Evolutionary conservation across 1,140 invertebrate species (phyloP).

Genomic region (Amyelois transitella): DNA sequence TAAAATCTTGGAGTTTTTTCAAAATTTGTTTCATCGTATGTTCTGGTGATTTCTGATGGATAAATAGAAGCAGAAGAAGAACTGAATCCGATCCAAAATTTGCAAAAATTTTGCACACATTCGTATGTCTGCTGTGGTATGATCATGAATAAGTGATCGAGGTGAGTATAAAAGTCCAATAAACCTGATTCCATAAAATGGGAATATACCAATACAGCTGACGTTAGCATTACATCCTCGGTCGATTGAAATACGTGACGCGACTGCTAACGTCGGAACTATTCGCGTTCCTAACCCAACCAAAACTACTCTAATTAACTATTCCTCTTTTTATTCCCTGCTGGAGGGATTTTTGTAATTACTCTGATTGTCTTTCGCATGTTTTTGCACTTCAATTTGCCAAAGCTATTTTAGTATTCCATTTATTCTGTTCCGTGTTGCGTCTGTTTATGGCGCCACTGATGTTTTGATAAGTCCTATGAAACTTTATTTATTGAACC

Average conservation of each 20-base stretch:
- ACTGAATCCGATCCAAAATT: neutral
- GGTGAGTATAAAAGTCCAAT: neutral
- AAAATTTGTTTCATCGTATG: too few relatives aligned
- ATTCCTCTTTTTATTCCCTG: constrained; percentile 4
- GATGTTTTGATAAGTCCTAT: too few relatives aligned
- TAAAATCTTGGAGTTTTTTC: too few relatives aligned
- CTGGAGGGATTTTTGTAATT: neutral
- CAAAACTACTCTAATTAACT: constrained; percentile 8
- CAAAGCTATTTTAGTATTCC: neutral
- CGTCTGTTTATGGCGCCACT: neutral
- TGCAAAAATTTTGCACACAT: neutral
- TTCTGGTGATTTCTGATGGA: neutral
- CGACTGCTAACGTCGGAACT: constrained; percentile 22
- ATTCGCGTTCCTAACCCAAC: neutral
- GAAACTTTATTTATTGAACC: too few relatives aligned
- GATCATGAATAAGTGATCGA: neutral
- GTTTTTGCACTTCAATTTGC: too few relatives aligned
- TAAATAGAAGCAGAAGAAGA: neutral
- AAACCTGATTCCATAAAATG: neutral
- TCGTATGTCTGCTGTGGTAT: neutral
- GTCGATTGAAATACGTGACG: constrained; percentile 58
- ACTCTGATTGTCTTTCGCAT: neutral
- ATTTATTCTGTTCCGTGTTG: constrained; percentile 1
- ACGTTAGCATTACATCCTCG: constrained; percentile 1
- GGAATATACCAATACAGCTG: neutral